A percentile compares a stretch with the other conserved stretches of the same genome.
Conservation (phyloP, 2,888 invertebrate species). For the Limenitis camilla region DNA sequence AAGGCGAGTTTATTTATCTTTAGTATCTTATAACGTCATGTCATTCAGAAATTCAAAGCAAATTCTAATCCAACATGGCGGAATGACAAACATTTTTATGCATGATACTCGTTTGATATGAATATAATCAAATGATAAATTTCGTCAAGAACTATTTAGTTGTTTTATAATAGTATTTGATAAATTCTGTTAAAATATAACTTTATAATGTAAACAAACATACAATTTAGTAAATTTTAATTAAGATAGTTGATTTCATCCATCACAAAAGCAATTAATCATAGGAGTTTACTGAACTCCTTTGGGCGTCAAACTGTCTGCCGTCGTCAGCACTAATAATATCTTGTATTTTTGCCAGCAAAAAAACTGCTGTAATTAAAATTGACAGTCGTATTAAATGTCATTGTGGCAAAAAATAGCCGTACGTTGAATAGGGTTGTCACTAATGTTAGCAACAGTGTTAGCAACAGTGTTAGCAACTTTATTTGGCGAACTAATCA, state of each 20-base stretch:
- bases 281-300: slow-evolving; percentile 33
- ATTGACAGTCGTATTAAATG: slow-evolving; percentile 33
- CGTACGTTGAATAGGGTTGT: slow-evolving; percentile 26
- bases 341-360: slow-evolving; percentile 33
- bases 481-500: not conserved
- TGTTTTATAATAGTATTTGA: too few species aligned
- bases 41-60: too few species aligned
- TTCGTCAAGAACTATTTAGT: too few species aligned
- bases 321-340: slow-evolving; percentile 27
- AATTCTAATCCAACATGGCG: too few species aligned
- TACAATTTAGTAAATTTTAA: too few species aligned
- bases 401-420: slow-evolving; percentile 35
- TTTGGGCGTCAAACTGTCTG: slow-evolving; percentile 39
- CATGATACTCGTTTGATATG: too few species aligned
- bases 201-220: too few species aligned
- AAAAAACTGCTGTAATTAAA: slow-evolving; percentile 36
- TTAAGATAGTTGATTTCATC: not conserved
- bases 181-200: too few species aligned
- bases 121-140: too few species aligned
- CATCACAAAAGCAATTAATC: slow-evolving; percentile 25
- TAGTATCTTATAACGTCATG: too few species aligned
- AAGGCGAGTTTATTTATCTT: too few species aligned
- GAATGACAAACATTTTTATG: too few species aligned
- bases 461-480: not conserved
- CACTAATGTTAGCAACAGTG: not conserved